Evolutionary conservation across 2,113 vertebrate species (phyloP).

Genomic region (Aythya baeri): DNA sequence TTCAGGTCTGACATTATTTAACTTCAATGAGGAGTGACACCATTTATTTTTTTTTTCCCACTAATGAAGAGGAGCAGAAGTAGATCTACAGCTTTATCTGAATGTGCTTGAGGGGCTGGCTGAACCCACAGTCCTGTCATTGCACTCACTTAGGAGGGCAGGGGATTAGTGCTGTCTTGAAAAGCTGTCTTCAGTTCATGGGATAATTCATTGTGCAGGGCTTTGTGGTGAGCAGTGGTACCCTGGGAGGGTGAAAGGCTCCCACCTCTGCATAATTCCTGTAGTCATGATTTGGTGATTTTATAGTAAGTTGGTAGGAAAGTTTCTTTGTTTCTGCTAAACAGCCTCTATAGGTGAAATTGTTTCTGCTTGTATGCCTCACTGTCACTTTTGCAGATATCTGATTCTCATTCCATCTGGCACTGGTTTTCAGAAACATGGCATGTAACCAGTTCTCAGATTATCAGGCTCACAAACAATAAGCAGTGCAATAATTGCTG

Average conservation of each 20-base stretch:
- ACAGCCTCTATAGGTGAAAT: background rate
- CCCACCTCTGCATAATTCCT: background rate
- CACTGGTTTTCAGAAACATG: background rate
- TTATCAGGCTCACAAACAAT: background rate
- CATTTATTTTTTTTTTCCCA: accelerated
- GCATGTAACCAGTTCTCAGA: background rate
- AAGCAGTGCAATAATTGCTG: background rate
- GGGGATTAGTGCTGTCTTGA: background rate
- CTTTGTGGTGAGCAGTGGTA: background rate
- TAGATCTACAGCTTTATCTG: background rate
- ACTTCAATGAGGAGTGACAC: background rate
- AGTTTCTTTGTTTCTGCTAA: background rate
- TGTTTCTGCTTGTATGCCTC: background rate
- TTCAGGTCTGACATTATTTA: background rate
- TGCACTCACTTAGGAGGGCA: background rate
- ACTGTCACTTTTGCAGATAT: background rate
- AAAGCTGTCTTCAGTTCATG: background rate
- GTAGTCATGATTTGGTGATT: background rate
- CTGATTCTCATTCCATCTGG: background rate
- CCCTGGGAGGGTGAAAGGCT: background rate
- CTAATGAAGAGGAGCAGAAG: accelerated
- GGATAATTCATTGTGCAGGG: background rate
- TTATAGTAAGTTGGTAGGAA: background rate
- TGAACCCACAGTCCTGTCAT: background rate
- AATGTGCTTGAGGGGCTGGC: background rate